Conservation (phyloP, 2,113 vertebrate genomes). For the Saguinus midas region DNA sequence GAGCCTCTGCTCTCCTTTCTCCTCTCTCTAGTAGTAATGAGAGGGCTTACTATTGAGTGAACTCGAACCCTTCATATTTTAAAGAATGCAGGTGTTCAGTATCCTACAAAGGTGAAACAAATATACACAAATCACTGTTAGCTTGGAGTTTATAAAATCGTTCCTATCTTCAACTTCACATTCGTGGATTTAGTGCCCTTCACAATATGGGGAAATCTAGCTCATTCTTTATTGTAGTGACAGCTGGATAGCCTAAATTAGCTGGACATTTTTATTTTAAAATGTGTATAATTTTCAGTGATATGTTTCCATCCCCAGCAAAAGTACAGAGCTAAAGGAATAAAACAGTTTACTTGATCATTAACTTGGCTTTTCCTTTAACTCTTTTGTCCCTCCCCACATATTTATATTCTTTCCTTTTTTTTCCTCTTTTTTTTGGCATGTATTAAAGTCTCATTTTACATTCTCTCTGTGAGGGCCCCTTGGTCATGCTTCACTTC, state of each 20-base stretch:
- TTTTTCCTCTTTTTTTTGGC: neutral
- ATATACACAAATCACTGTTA: neutral
- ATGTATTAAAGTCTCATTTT: neutral
- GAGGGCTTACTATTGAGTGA: neutral
- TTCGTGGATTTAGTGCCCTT: neutral
- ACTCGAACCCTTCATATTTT: neutral
- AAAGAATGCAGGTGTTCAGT: neutral
- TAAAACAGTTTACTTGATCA: neutral
- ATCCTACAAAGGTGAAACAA: neutral
- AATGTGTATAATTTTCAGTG: neutral
- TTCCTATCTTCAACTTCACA: neutral
- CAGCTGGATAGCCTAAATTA: neutral
- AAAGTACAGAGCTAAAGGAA: neutral
- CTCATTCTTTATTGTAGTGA: neutral
- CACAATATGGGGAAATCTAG: neutral
- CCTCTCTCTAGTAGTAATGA: neutral
- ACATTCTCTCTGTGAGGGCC: neutral
- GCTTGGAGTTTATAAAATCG: neutral
- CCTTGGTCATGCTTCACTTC: neutral
- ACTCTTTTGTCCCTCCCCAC: neutral
- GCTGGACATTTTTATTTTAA: slow-evolving; percentile 1
- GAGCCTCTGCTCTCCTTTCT: neutral
- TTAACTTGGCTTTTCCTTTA: neutral
- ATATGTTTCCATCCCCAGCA: neutral
- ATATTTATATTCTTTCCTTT: neutral